Percentiles rank a stretch among this genome's conserved stretches.
Conservation (phyloP, 2,888 invertebrate genomes). For the Gortyna flavago region DNA sequence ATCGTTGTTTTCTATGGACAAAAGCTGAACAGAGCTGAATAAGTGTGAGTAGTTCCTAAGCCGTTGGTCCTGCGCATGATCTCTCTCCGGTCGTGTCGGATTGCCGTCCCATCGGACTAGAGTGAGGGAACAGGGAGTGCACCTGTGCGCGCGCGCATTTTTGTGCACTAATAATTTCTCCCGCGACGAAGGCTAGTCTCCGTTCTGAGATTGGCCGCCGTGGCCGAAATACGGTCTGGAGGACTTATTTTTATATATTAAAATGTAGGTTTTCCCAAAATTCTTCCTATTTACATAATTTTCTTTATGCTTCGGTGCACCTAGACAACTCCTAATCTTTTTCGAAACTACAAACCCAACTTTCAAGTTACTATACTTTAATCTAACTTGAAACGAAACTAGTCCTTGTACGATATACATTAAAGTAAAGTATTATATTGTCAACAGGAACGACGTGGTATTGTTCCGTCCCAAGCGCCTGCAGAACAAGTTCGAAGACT, state of each 20-base stretch:
- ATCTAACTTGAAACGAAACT: background rate
- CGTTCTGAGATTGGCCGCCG: no score
- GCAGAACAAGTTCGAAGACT: slow-evolving; percentile 98
- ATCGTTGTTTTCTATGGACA: no score
- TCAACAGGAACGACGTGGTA: slow-evolving; percentile 93
- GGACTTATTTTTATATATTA: background rate
- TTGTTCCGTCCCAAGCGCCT: slow-evolving; percentile 97
- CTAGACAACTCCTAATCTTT: background rate
- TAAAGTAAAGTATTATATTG: slow-evolving; percentile 18
- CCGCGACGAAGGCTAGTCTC: no score
- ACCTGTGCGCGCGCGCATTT: no score
- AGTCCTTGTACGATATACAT: slow-evolving; percentile 1
- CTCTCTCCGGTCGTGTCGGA: no score
- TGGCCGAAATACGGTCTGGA: no score
- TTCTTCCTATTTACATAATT: background rate
- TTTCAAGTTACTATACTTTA: background rate
- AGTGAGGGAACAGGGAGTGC: no score
- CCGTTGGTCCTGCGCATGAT: no score
- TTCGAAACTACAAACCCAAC: background rate
- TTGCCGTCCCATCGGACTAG: no score
- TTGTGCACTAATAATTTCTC: no score
- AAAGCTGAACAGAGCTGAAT: no score
- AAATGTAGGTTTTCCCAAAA: background rate
- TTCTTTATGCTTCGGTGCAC: background rate
- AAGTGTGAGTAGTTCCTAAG: no score